Evolutionary conservation across 2,888 invertebrate genomes (phyloP).

Genomic region (Apeira syringaria): DNA sequence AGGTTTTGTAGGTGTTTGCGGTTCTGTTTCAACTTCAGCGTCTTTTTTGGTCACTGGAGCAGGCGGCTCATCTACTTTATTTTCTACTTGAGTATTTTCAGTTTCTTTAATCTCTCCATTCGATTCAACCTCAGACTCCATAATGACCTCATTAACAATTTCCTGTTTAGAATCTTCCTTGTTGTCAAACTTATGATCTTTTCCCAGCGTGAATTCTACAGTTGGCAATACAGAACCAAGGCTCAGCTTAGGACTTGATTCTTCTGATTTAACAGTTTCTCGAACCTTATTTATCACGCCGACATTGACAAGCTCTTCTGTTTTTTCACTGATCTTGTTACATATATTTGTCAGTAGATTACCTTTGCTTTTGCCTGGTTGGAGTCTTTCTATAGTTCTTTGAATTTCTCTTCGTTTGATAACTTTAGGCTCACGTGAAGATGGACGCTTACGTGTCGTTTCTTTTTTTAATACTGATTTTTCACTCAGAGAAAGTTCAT

Average conservation of each 20-base stretch:
- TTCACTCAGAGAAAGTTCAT: constrained; percentile 66
- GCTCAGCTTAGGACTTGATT: constrained; percentile 91
- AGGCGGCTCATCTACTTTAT: constrained; percentile 44
- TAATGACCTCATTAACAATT: constrained; percentile 18
- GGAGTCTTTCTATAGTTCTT: constrained; percentile 91
- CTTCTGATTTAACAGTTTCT: constrained; percentile 85
- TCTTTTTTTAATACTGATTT: constrained; percentile 67
- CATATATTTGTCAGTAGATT: constrained; percentile 89
- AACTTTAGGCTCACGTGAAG: constrained; percentile 68
- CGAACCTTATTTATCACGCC: constrained; percentile 83
- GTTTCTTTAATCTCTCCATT: constrained; percentile 28
- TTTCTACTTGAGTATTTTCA: constrained; percentile 28
- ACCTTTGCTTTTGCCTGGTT: constrained; percentile 94
- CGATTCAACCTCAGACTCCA: constrained; percentile 32
- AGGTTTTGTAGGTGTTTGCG: constrained; percentile 55
- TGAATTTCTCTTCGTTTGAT: constrained; percentile 88
- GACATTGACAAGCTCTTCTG: constrained; percentile 83
- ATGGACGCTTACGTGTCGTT: constrained; percentile 72
- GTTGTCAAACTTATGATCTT: constrained; percentile 85
- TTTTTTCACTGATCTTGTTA: constrained; percentile 77
- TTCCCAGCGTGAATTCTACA: constrained; percentile 86
- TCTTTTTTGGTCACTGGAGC: constrained; percentile 60
- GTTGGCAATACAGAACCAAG: constrained; percentile 92
- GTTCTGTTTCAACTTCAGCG: constrained; percentile 70
- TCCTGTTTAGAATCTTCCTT: constrained; percentile 40